Conservation (phyloP, 2,113 vertebrate genomes). For the Rhodinocichla rosea region DNA sequence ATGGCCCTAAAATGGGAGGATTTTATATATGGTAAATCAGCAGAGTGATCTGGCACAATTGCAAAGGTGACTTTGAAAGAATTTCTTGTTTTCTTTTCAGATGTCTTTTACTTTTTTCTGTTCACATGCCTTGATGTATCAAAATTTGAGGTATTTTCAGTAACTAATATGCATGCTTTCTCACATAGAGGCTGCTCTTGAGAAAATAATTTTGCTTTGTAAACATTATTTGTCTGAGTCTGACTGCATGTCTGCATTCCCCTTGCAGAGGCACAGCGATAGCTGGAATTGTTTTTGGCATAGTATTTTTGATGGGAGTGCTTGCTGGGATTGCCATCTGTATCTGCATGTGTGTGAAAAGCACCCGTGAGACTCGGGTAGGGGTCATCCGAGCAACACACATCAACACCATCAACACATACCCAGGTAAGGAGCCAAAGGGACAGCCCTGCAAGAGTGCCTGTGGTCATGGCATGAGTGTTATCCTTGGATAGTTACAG, state of each 20-base stretch:
- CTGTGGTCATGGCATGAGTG: neutral
- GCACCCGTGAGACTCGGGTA: slow-evolving; percentile 76
- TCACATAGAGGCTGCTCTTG: neutral
- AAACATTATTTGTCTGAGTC: neutral
- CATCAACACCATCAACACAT: slow-evolving; percentile 82
- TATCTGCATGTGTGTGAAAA: slow-evolving; percentile 92
- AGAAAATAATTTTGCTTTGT: neutral
- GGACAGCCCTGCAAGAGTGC: neutral
- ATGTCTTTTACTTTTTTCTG: neutral
- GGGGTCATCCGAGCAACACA: slow-evolving; percentile 79
- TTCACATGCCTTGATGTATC: neutral
- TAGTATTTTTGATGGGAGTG: slow-evolving; percentile 91
- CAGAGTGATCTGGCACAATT: neutral
- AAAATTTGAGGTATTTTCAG: neutral
- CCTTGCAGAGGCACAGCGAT: slow-evolving; percentile 85
- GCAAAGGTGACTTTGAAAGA: neutral
- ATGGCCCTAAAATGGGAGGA: neutral
- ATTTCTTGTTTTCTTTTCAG: neutral
- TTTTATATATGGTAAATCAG: neutral
- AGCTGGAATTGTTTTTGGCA: slow-evolving; percentile 90
- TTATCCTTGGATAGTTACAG: neutral
- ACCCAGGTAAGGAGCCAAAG: slow-evolving; percentile 71
- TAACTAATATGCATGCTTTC: neutral
- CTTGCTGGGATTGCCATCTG: slow-evolving; percentile 86
- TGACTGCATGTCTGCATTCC: neutral